Evolutionary conservation across 2,888 invertebrate species (phyloP).

Genomic region (Epinotia demarniana): DNA sequence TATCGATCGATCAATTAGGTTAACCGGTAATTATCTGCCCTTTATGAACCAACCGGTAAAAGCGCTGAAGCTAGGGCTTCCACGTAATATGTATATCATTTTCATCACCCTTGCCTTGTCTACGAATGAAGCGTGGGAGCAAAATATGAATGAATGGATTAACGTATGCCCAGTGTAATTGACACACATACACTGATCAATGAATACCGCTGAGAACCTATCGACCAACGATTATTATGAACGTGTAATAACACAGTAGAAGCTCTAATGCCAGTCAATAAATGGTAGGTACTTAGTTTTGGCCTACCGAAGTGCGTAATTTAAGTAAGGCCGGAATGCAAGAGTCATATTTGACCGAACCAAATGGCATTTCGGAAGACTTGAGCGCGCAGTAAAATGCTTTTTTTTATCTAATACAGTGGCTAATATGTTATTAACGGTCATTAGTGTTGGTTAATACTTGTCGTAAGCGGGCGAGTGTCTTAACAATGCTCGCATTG

Average conservation of each 20-base stretch:
- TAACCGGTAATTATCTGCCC: neutral
- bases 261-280: slow-evolving; percentile 61
- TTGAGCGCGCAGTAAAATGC: slow-evolving; percentile 66
- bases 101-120: neutral
- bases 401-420: slow-evolving; percentile 67
- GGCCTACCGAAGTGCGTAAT: slow-evolving; percentile 66
- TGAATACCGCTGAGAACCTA: slow-evolving; percentile 56
- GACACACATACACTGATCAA: slow-evolving; percentile 54
- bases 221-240: slow-evolving; percentile 60
- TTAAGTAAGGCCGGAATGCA: slow-evolving; percentile 55
- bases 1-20: neutral
- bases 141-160: slow-evolving; percentile 48
- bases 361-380: slow-evolving; percentile 64
- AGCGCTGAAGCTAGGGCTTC: neutral
- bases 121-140: slow-evolving; percentile 52
- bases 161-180: slow-evolving; percentile 45
- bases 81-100: neutral
- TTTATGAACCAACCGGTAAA: neutral
- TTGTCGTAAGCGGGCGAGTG: slow-evolving; percentile 53
- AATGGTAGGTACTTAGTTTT: slow-evolving; percentile 66
- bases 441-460: slow-evolving; percentile 62
- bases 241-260: slow-evolving; percentile 67
- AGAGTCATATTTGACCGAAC: slow-evolving; percentile 47
- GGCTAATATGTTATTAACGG: slow-evolving; percentile 68
- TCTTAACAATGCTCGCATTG: slow-evolving; percentile 1